Base-by-base conservation (phyloP, 2,888 invertebrate species). In the Drosophila greeni region DNA sequence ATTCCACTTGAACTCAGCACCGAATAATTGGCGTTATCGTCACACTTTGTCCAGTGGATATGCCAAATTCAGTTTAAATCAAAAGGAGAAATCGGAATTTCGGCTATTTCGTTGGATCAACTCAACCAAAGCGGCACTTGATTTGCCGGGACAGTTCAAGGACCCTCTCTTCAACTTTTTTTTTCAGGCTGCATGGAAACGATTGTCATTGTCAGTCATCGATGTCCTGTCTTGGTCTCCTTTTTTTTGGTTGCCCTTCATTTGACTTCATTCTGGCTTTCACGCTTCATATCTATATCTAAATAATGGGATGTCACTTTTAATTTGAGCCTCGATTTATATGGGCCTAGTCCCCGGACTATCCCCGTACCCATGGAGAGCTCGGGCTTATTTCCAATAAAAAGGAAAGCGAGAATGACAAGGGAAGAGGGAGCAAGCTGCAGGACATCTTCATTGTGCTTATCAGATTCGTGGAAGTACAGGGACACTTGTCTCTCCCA, bases 291-390 rank as follows among this genome's bases (percentile, higher is more conserved):
- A 73, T 84, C 73, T 67, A 67, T 75, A 69, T 70, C 70, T 66
- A 69, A 74, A 73, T 81, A 73, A 74, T 77, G 74, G 81, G 72
- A 81, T 77, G 81, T 84, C 85, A 83, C 74, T 74, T 84, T 81
- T 81, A 84, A 81, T 84, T 83, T 83, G 62, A 62, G 51, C 66
- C 67, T 55, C 85, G 73, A 81, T 81, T 84, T 81, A 83, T 82
- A 72, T 51, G 45, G 29, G 64, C 52, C 61, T 43, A 45, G 31
- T 29, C 39, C 26, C 34, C 23, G 31, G 33, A 23, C 33, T 36
- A 29, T 23, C 24, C 43, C n/a, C 18, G 14, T 20, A 4, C n/a
- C 6, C 14, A 8, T 18, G 42, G 29, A n/a, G 40, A 23, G 47
- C 52, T 4, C 24, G 16, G 48, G 33, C 56, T 76, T 52, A 71